Percentiles rank a stretch among this genome's conserved stretches.
These are phyloP conservation scores for Cryptoblepharus egeriae DNA, from an alignment of 2,797 vertebrate genomes.

Conservation along the genomic window DNA sequence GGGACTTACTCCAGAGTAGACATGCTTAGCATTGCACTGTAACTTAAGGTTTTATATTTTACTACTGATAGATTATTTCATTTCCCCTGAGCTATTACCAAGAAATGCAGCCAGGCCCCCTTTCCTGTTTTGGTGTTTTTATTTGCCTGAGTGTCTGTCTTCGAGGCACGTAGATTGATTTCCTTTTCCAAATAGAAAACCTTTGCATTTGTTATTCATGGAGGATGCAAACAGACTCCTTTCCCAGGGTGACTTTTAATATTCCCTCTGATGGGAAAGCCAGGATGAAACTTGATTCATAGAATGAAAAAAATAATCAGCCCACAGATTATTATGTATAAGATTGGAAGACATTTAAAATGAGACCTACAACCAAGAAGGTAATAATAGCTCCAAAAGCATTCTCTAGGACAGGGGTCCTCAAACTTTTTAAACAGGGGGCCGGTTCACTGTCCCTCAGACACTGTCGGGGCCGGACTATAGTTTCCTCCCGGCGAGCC, in stretches of 20 bases:
- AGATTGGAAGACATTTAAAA: not conserved
- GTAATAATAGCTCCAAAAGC: not conserved
- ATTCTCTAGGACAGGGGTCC: no score
- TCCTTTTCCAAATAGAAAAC: constrained; percentile 64
- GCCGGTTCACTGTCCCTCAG: no score
- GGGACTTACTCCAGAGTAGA: no score
- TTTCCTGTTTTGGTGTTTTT: constrained; percentile 61
- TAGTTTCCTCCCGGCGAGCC: no score
- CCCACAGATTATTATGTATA: not conserved
- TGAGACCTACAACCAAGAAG: not conserved
- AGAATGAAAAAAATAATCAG: constrained; percentile 8
- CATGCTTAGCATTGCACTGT: no score
- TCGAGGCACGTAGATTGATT: constrained; percentile 59
- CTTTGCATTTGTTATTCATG: constrained; percentile 58
- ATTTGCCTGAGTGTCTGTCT: constrained; percentile 58
- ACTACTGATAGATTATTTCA: not conserved
- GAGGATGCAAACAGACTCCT: constrained; percentile 48
- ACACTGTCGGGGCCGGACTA: no score
- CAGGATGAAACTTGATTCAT: constrained; percentile 18
- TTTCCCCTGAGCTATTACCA: constrained; percentile 33
- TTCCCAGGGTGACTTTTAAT: constrained; percentile 46
- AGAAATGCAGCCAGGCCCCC: constrained; percentile 20
- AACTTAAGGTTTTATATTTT: constrained; percentile 38
- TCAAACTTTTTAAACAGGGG: no score
- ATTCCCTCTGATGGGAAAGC: constrained; percentile 55